A percentile compares a stretch with the other conserved stretches of the same genome.
phyloP scores from a whole-genome alignment of 2,113 vertebrate genomes.

The Piprites chloris region DNA sequence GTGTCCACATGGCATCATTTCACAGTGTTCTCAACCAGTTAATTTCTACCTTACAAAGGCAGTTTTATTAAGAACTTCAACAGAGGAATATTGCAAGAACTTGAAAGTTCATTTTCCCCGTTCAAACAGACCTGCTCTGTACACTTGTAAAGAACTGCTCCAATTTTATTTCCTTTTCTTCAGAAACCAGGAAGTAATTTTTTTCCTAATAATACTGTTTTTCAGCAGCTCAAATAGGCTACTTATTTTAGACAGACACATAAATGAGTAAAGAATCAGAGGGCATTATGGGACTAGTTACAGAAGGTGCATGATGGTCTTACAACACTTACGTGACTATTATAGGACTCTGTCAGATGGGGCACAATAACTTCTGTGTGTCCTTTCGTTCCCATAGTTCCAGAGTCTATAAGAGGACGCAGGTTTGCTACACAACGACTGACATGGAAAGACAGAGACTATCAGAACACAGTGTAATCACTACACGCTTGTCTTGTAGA shows the following conservation, averaged over 20 bases:
- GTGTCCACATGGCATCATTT: background rate
- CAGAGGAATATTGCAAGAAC: background rate
- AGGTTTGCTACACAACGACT: conserved; percentile 94
- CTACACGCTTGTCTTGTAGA: background rate
- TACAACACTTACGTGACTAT: conserved; percentile 88
- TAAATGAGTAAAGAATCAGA: background rate
- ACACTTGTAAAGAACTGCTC: background rate
- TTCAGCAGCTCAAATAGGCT: background rate
- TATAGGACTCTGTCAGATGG: conserved; percentile 95
- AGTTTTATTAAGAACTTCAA: background rate
- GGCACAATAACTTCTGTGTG: conserved; percentile 96
- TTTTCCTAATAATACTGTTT: background rate
- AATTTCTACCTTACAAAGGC: background rate
- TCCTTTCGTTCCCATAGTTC: conserved; percentile 99
- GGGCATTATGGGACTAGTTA: background rate
- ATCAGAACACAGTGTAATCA: background rate
- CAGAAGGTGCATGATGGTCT: background rate
- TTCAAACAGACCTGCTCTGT: background rate
- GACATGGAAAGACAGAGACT: conserved; percentile 31
- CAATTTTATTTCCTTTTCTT: background rate
- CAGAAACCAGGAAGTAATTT: background rate
- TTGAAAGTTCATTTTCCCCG: background rate
- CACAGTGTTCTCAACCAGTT: background rate
- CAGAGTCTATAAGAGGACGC: conserved; percentile 92
- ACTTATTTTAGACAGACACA: background rate